A percentile compares a stretch with the other conserved stretches of the same genome.
These are phyloP conservation scores for Argentina silus DNA, from an alignment of 2,797 vertebrate species.

Conservation along the genomic window DNA sequence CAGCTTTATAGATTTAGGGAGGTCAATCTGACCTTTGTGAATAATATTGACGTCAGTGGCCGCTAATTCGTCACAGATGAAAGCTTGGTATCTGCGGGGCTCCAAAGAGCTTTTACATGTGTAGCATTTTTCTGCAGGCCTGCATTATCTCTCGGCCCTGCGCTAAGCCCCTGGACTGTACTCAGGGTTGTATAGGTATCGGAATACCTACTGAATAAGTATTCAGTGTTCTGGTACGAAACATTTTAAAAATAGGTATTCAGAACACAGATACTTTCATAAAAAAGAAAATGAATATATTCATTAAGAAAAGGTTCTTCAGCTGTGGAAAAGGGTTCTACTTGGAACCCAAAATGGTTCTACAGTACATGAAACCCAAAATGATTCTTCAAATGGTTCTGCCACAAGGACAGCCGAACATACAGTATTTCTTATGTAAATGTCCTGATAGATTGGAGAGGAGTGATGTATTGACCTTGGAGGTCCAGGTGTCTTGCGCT, in stretches of 20 bases:
- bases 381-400: too few species aligned
- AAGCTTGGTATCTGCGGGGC: conserved; percentile 36
- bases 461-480: not conserved
- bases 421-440: not conserved
- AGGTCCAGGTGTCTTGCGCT: conserved; percentile 4
- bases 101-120: conserved; percentile 49
- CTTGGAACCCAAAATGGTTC: too few species aligned
- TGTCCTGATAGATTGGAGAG: not conserved
- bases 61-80: conserved; percentile 53
- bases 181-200: not conserved
- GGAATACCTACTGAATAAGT: too few species aligned
- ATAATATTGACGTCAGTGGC: conserved; percentile 6
- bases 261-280: too few species aligned
- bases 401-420: too few species aligned
- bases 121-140: conserved; percentile 37
- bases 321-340: too few species aligned
- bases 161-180: conserved; percentile 35
- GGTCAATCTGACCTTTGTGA: conserved; percentile 4
- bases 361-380: too few species aligned
- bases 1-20: conserved; percentile 19
- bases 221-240: too few species aligned
- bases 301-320: too few species aligned
- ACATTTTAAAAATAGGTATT: too few species aligned
- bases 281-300: too few species aligned
- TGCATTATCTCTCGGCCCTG: conserved; percentile 35